phyloP scores from a whole-genome alignment of 2,113 vertebrate species.

The Pterophyllum scalare region DNA sequence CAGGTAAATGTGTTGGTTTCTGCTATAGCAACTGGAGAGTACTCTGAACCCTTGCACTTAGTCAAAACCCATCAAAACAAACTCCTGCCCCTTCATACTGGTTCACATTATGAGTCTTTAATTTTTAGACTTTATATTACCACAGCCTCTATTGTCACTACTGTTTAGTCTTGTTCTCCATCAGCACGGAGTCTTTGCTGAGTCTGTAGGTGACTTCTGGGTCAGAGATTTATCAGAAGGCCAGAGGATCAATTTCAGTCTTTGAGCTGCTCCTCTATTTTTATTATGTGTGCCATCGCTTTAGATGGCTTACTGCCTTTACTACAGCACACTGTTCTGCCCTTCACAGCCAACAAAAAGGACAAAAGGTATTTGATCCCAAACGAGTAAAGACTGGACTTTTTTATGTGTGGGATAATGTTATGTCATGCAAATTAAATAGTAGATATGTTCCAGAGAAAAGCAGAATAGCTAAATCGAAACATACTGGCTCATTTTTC shows the following conservation, averaged over 20 bases:
- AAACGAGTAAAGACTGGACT: neutral
- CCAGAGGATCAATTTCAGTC: conserved; percentile 52
- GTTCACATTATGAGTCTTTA: conserved; percentile 40
- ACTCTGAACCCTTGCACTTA: conserved; percentile 15
- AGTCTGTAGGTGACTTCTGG: conserved; percentile 41
- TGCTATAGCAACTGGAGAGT: neutral
- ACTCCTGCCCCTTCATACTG: neutral
- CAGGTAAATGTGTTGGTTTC: conserved; percentile 6
- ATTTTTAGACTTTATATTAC: conserved; percentile 37
- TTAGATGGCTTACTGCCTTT: conserved; percentile 1
- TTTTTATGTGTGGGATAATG: neutral
- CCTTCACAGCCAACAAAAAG: conserved; percentile 4
- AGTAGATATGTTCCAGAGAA: neutral
- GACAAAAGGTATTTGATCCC: neutral
- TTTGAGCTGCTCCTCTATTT: conserved; percentile 23
- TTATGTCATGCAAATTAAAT: neutral
- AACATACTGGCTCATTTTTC: neutral
- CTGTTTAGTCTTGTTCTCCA: conserved; percentile 42
- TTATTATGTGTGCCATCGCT: conserved; percentile 21
- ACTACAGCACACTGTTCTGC: neutral
- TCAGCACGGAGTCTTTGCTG: conserved; percentile 42
- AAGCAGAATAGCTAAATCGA: neutral
- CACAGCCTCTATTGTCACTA: conserved; percentile 10
- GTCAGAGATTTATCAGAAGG: conserved; percentile 54
- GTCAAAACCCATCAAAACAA: conserved; percentile 13